Evolutionary conservation across 2,113 vertebrate genomes (phyloP).

Genomic region (Esox niger): DNA sequence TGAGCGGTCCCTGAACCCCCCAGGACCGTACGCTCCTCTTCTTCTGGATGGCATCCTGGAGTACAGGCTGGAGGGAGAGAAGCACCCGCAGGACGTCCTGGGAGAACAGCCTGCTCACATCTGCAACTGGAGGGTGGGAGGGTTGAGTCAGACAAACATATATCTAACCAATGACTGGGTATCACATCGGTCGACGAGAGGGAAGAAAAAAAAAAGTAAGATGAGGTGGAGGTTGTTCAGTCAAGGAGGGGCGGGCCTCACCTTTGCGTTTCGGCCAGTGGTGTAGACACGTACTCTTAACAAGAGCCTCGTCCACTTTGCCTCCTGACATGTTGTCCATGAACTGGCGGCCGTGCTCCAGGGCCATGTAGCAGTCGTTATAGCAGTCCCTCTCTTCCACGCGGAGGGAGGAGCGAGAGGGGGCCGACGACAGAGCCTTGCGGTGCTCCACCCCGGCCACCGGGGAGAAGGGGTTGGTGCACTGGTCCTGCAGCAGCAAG

Average conservation of each 20-base stretch:
- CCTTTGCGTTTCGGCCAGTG: constrained; percentile 95
- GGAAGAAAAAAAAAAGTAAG: not conserved
- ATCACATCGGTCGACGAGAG: not conserved
- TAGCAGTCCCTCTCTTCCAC: constrained; percentile 95
- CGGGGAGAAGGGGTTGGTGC: constrained; percentile 93
- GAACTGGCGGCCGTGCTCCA: constrained; percentile 97
- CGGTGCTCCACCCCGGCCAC: constrained; percentile 83
- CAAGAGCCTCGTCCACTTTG: constrained; percentile 95
- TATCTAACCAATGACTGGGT: not conserved
- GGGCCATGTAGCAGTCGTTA: constrained; percentile 95
- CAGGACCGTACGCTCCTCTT: constrained; percentile 95
- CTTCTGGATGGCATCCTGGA: constrained; percentile 98
- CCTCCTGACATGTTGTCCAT: constrained; percentile 99
- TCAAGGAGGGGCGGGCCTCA: constrained; percentile 49
- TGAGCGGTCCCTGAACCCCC: constrained; percentile 96
- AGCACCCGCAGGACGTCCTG: constrained; percentile 96
- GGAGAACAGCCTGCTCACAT: constrained; percentile 93
- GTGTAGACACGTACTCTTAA: constrained; percentile 96
- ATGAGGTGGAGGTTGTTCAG: too few relatives aligned
- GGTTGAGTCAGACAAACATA: not conserved
- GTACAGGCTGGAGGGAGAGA: constrained; percentile 92
- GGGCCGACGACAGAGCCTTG: constrained; percentile 50
- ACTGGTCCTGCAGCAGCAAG: constrained; percentile 92
- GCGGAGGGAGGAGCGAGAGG: constrained; percentile 75
- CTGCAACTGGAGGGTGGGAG: constrained; percentile 72